phyloP scores from a whole-genome alignment of 2,888 invertebrate genomes.

The Stenchaetothrips biformis region DNA sequence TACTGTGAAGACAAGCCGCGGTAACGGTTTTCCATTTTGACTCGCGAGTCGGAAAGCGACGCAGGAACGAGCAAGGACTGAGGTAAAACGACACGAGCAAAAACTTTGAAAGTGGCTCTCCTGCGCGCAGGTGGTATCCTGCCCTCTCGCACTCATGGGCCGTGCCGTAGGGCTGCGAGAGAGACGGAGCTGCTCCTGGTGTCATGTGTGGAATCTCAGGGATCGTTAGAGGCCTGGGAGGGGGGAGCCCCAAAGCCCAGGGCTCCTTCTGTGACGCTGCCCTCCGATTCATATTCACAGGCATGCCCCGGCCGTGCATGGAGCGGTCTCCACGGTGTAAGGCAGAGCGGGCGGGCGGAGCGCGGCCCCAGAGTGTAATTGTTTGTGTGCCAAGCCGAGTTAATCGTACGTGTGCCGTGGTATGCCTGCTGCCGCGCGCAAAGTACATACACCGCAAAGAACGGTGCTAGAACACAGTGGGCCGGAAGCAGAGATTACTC shows the following conservation, averaged over 20 bases:
- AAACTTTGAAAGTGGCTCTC: no score
- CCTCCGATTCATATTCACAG: conserved; percentile 12
- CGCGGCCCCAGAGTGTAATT: neutral
- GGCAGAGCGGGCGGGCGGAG: neutral
- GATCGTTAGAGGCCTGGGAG: neutral
- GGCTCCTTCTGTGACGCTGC: neutral
- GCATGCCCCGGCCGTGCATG: neutral
- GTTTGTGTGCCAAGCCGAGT: conserved; percentile 24
- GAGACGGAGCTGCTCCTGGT: neutral
- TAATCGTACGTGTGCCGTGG: conserved; percentile 2
- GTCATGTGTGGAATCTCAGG: neutral
- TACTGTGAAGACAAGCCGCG: no score
- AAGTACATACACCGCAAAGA: no score
- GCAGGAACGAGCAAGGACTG: no score
- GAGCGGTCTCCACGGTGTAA: neutral
- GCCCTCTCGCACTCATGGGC: no score
- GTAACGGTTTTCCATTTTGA: no score
- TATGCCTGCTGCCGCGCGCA: neutral
- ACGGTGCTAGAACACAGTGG: no score
- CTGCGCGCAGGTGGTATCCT: no score
- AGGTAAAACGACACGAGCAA: no score
- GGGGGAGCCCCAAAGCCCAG: neutral
- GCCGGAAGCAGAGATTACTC: no score
- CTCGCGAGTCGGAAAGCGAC: no score
- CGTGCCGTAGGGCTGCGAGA: no score